Percentiles rank a stretch among this genome's conserved stretches.
Conservation (phyloP, 2,888 invertebrate species). For the Mythimna vitellina region DNA sequence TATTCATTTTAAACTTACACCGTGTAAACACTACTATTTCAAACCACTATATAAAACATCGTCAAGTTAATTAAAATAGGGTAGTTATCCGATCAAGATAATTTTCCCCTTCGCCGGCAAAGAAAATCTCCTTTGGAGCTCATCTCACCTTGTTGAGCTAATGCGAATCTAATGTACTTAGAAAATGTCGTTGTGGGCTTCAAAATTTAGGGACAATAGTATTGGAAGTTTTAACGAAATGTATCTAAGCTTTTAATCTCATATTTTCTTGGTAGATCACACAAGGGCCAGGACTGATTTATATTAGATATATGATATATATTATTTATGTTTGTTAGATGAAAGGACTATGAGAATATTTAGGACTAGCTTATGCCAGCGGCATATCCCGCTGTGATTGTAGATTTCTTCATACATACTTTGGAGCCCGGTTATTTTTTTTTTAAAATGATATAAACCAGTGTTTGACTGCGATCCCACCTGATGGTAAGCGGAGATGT, state of each 20-base stretch:
- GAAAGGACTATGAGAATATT: background rate
- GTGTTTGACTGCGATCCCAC: too few relatives aligned
- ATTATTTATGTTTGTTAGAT: too few relatives aligned
- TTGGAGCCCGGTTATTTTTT: too few relatives aligned
- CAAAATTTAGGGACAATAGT: constrained; percentile 14
- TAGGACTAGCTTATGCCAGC: too few relatives aligned
- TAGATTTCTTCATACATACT: too few relatives aligned
- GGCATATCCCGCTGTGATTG: too few relatives aligned
- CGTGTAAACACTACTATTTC: constrained; percentile 1
- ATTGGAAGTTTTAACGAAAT: background rate
- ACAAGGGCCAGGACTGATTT: too few relatives aligned
- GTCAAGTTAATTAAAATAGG: constrained; percentile 74
- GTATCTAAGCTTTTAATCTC: background rate
- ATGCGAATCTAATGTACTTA: constrained; percentile 40
- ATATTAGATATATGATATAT: too few relatives aligned
- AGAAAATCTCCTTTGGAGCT: constrained; percentile 76
- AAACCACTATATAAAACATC: constrained; percentile 58
- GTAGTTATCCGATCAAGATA: constrained; percentile 79
- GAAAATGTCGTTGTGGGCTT: constrained; percentile 34
- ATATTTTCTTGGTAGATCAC: background rate
- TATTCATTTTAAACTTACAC: background rate
- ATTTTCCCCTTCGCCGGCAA: constrained; percentile 79
- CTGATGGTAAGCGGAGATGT: too few relatives aligned
- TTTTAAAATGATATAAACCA: too few relatives aligned
- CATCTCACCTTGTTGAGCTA: constrained; percentile 62